phyloP scores from a whole-genome alignment of 2,797 vertebrate species.

The Lepus townsendii region DNA sequence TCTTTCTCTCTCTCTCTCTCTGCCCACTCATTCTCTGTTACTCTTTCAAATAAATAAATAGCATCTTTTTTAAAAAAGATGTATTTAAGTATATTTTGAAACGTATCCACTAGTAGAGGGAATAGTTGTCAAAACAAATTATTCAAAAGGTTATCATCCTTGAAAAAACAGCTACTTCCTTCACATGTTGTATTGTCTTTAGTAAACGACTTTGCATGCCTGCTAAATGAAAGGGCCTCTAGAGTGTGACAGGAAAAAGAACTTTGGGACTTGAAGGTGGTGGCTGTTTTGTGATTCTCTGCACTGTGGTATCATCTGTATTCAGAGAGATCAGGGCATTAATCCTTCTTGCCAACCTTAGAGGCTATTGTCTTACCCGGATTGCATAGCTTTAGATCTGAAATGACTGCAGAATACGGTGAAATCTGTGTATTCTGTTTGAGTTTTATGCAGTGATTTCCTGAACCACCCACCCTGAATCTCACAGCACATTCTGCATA shows the following conservation, averaged over 20 bases:
- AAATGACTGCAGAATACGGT: too few relatives aligned
- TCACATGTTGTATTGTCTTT: background rate
- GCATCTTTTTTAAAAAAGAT: too few relatives aligned
- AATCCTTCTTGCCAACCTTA: background rate
- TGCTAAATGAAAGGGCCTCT: background rate
- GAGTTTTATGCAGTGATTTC: too few relatives aligned
- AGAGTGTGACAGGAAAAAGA: background rate
- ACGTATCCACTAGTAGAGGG: background rate
- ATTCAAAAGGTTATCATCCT: background rate
- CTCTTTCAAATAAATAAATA: too few relatives aligned
- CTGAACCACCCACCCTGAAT: too few relatives aligned
- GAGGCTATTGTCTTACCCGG: too few relatives aligned
- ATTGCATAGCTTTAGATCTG: too few relatives aligned
- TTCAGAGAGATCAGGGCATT: background rate
- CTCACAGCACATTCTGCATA: background rate
- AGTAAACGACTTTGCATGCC: background rate
- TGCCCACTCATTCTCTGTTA: too few relatives aligned
- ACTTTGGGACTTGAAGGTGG: background rate
- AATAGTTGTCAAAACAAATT: background rate
- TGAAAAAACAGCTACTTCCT: conserved; percentile 18
- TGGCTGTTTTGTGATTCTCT: background rate
- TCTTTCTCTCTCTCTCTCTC: too few relatives aligned
- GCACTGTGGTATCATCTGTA: background rate
- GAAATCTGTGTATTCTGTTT: too few relatives aligned
- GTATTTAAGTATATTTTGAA: conserved; percentile 51